A percentile compares a stretch with the other conserved stretches of the same genome.
Conservation (phyloP, 2,888 invertebrate species). For the Chymomyza caudatula region DNA sequence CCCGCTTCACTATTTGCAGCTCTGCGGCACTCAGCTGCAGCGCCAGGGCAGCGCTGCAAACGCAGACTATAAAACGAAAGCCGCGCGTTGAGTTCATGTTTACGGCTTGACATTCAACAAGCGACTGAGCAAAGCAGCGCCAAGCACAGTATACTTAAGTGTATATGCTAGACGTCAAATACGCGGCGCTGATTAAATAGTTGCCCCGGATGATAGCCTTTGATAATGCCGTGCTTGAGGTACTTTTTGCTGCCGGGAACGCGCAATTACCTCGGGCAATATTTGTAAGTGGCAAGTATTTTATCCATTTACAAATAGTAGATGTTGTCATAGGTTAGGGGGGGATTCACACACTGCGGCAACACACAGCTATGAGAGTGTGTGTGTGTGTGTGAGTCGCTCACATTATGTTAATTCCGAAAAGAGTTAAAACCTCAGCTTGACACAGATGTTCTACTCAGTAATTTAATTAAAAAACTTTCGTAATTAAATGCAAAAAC, state of each 20-base stretch:
- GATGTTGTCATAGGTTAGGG: background rate
- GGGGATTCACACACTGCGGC: conserved; percentile 11
- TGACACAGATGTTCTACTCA: conserved; percentile 65
- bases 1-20: conserved; percentile 79
- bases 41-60: background rate
- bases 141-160: conserved; percentile 37
- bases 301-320: background rate
- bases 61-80: background rate
- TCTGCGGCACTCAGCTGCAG: conserved; percentile 20
- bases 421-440: conserved; percentile 38
- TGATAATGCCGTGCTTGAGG: background rate
- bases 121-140: conserved; percentile 32
- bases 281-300: background rate
- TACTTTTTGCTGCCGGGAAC: background rate
- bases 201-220: background rate
- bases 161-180: background rate
- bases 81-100: conserved; percentile 7
- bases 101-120: conserved; percentile 8
- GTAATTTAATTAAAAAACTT: conserved; percentile 72
- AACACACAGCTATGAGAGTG: background rate
- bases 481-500: conserved; percentile 66
- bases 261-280: background rate
- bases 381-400: background rate
- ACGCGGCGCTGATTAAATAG: conserved; percentile 39
- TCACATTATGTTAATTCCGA: conserved; percentile 37